Base-by-base conservation (phyloP, 2,113 vertebrate genomes). In the Coryphaenoides rupestris region DNA sequence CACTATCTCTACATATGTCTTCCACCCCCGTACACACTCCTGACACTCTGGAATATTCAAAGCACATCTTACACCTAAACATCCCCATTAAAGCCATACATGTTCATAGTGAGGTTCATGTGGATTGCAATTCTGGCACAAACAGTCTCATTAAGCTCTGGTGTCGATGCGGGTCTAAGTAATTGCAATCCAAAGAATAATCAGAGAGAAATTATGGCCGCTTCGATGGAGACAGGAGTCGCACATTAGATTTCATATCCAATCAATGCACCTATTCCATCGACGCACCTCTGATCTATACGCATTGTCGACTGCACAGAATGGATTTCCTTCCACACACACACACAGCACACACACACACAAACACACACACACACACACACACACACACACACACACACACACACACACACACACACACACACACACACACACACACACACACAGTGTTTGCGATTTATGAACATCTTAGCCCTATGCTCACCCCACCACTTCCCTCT, bases 141-240 rank as follows among this genome's bases (percentile, higher is more conserved):
- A 77, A 79, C 49, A 46, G 61, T 62, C 64, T 71, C 77, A 68
- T 81, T 77, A 79, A 73, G 28, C 60, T 14, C 46, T 76, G 74
- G 66, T 78, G 76, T 77, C 47, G 63, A 68, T 84, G 76, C 65
- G 65, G 24, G 78, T 54, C 16, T 17, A 69, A 75, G 70, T 82
- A 77, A 78, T 72, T 79, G 66, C 70, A 76, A 73, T 79, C 60
- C 75, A 33, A 83, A 64, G 69, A 76, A 46, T 81, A 77, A 81
- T 79, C 75, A 81, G 67, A 64, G 64, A 76, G 65, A 74, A 81
- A 85, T 82, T 72, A 73, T 73, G 80, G 77, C 63, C 63, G 56
- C 68, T 77, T 58, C 69, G 59, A 72, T 70, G 68, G 57, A 71
- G 71, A 73, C 69, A 67, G 68, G 60, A 67, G 70, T 80, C 69